Percentiles rank a stretch among this genome's conserved stretches.
phyloP scores from a whole-genome alignment of 1,140 invertebrate genomes.

The Elysia chlorotica region DNA sequence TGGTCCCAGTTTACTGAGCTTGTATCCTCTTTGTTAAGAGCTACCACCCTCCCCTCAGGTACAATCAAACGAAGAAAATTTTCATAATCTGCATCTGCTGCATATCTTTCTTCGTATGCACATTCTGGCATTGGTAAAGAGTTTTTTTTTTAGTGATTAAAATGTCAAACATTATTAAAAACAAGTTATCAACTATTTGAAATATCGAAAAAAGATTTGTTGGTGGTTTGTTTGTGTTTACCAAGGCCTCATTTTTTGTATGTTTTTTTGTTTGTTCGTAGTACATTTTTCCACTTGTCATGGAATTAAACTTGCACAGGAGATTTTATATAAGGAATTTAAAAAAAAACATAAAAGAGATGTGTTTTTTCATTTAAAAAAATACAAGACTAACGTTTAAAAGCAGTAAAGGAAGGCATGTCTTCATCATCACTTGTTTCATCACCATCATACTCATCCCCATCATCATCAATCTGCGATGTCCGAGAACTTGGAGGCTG shows the following conservation, averaged over 20 bases:
- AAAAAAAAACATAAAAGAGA: neutral
- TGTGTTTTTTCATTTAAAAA: neutral
- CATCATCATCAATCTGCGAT: slow-evolving; percentile 3
- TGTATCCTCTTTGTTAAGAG: slow-evolving; percentile 43
- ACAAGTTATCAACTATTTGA: no score
- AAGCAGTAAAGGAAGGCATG: no score
- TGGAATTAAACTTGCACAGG: no score
- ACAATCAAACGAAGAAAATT: slow-evolving; percentile 51
- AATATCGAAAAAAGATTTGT: no score
- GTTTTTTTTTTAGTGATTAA: neutral
- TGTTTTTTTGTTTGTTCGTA: no score
- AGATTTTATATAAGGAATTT: no score
- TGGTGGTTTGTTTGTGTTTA: no score
- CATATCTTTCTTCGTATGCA: neutral
- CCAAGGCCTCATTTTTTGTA: no score
- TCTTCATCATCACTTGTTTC: neutral
- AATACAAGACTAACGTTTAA: neutral
- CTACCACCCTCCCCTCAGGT: slow-evolving; percentile 52
- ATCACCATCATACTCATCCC: neutral
- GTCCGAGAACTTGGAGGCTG: neutral
- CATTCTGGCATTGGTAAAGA: no score
- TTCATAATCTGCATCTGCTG: slow-evolving; percentile 29
- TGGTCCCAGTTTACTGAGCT: slow-evolving; percentile 48
- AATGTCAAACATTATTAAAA: no score
- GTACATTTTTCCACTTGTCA: no score